phyloP scores from a whole-genome alignment of 2,888 invertebrate genomes.

The Hecatera dysodea region DNA sequence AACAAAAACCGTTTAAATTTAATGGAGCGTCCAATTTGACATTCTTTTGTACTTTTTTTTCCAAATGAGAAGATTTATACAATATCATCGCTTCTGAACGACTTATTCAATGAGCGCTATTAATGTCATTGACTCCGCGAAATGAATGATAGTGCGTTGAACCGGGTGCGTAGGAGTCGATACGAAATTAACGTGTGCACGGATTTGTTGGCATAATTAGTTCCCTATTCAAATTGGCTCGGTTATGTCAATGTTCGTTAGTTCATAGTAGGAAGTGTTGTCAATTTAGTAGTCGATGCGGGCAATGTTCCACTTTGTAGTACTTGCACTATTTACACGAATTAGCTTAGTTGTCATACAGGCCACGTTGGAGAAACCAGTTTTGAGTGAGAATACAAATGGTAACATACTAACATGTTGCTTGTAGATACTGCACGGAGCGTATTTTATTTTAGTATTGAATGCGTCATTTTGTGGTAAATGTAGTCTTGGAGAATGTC shows the following conservation, averaged over 20 bases:
- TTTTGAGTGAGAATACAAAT: slow-evolving; percentile 58
- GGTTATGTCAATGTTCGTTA: slow-evolving; percentile 42
- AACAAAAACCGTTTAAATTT: slow-evolving; percentile 27
- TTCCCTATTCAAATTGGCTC: slow-evolving; percentile 50
- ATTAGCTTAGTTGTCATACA: slow-evolving; percentile 36
- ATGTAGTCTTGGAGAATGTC: slow-evolving; percentile 28
- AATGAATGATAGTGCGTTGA: slow-evolving; percentile 60
- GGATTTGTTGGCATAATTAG: slow-evolving; percentile 40
- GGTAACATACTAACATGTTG: slow-evolving; percentile 44
- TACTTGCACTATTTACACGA: slow-evolving; percentile 55
- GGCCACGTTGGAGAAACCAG: slow-evolving; percentile 54
- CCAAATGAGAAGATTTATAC: slow-evolving; percentile 41
- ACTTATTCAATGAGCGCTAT: slow-evolving; percentile 37
- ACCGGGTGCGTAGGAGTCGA: slow-evolving; percentile 58
- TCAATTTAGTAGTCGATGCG: slow-evolving; percentile 42
- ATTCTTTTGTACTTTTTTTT: slow-evolving; percentile 31
- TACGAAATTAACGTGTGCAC: slow-evolving; percentile 41
- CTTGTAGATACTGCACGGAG: slow-evolving; percentile 24
- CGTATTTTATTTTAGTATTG: slow-evolving; percentile 25
- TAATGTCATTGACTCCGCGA: slow-evolving; percentile 63
- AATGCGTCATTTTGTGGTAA: slow-evolving; percentile 38
- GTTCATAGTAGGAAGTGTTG: slow-evolving; percentile 41
- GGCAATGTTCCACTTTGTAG: slow-evolving; percentile 46
- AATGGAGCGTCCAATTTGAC: slow-evolving; percentile 30
- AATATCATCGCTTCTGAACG: slow-evolving; percentile 28